Percentiles rank a stretch among this genome's conserved stretches.
Conservation (phyloP, 2,888 invertebrate genomes). For the Caenorhabditis auriculariae region DNA sequence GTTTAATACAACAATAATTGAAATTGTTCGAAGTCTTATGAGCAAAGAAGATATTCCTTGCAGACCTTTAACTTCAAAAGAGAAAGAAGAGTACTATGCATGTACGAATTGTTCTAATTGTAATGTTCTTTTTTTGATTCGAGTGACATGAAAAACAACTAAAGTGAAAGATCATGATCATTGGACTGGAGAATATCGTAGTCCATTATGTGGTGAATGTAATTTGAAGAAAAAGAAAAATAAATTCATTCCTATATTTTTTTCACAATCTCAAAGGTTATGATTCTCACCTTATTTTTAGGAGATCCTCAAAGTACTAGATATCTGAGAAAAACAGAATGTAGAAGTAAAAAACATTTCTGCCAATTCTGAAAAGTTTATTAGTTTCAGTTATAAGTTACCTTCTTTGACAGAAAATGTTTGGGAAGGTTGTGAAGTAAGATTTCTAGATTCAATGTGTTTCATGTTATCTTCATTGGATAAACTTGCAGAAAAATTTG, state of each 20-base stretch:
- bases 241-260: constrained; percentile 37
- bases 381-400: constrained; percentile 33
- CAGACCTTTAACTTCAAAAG: constrained; percentile 12
- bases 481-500: constrained; percentile 37
- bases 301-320: constrained; percentile 11
- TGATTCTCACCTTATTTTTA: constrained; percentile 39
- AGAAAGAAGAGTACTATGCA: neutral
- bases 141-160: constrained; percentile 7
- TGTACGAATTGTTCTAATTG: constrained; percentile 6
- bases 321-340: constrained; percentile 7
- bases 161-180: constrained; percentile 32
- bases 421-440: constrained; percentile 14
- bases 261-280: constrained; percentile 42
- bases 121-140: constrained; percentile 1
- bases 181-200: constrained; percentile 30
- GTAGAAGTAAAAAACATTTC: constrained; percentile 26
- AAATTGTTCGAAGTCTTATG: constrained; percentile 11
- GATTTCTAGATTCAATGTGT: constrained; percentile 45
- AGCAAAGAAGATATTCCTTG: neutral
- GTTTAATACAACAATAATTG: constrained; percentile 18
- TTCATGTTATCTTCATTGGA: constrained; percentile 27
- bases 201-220: constrained; percentile 21
- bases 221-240: constrained; percentile 29
- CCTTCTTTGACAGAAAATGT: neutral
- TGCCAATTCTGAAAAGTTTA: constrained; percentile 35